Percentiles rank a stretch among this genome's conserved stretches.
Evolutionary conservation across 2,888 invertebrate species (phyloP).

Genomic region (Cephus pygmeus): DNA sequence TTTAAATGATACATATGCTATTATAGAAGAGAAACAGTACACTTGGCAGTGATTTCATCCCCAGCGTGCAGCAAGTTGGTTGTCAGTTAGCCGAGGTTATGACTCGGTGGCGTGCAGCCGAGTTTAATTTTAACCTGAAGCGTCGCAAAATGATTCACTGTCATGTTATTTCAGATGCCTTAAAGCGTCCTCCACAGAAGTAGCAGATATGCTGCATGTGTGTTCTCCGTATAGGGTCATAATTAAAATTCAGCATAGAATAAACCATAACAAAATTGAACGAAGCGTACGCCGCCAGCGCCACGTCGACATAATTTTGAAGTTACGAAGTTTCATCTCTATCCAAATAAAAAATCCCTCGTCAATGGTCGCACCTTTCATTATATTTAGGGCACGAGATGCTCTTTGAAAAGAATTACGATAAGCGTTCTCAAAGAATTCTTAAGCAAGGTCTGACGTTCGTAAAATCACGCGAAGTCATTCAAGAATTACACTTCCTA

Average conservation of each 20-base stretch:
- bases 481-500: not conserved
- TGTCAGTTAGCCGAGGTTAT: slow-evolving; percentile 45
- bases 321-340: not conserved
- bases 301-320: not conserved
- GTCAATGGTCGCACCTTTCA: not conserved
- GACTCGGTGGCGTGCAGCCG: slow-evolving; percentile 25
- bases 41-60: slow-evolving; percentile 38
- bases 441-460: not conserved
- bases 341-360: not conserved
- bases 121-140: slow-evolving; percentile 29
- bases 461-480: not conserved
- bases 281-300: not conserved
- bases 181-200: not conserved
- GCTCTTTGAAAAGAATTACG: not conserved
- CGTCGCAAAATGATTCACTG: slow-evolving; percentile 18
- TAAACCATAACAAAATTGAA: not conserved
- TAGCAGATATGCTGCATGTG: not conserved
- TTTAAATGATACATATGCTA: not conserved
- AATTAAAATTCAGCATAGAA: not conserved
- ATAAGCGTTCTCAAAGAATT: not conserved
- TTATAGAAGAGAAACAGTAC: not conserved
- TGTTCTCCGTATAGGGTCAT: not conserved
- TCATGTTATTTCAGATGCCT: slow-evolving; percentile 20
- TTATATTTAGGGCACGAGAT: not conserved
- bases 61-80: slow-evolving; percentile 22